Percentiles rank a stretch among this genome's conserved stretches.
phyloP scores from a whole-genome alignment of 1,140 invertebrate genomes.

The Drosophila busckii region DNA sequence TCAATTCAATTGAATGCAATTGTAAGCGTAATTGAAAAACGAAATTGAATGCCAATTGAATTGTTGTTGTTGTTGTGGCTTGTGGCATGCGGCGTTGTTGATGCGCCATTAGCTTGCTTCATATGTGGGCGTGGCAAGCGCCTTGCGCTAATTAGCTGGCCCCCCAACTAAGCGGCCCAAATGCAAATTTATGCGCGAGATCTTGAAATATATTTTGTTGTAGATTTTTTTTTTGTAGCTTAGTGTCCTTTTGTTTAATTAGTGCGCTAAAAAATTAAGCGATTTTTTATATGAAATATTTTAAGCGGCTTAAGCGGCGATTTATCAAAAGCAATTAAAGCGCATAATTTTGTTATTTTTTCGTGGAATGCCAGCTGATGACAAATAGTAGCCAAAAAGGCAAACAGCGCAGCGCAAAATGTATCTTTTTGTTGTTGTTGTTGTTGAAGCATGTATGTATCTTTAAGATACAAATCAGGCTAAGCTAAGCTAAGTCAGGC shows the following conservation, averaged over 20 bases:
- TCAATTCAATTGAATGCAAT: slow-evolving; percentile 54
- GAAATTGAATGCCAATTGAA: slow-evolving; percentile 66
- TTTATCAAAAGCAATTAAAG: slow-evolving; percentile 76
- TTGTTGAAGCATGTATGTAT: slow-evolving; percentile 74
- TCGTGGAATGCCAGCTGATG: slow-evolving; percentile 68
- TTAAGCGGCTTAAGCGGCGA: slow-evolving; percentile 75
- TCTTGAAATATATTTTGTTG: slow-evolving; percentile 51
- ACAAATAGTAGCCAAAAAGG: slow-evolving; percentile 76
- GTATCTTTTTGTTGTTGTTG: no score
- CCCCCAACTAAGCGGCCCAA: no score
- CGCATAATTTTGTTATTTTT: slow-evolving; percentile 27
- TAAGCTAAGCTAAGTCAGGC: slow-evolving; percentile 37
- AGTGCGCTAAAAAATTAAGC: slow-evolving; percentile 65
- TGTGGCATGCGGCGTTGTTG: slow-evolving; percentile 21
- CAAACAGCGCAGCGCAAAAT: slow-evolving; percentile 35
- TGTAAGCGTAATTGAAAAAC: slow-evolving; percentile 61
- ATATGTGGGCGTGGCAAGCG: no score
- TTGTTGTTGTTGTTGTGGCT: slow-evolving; percentile 41
- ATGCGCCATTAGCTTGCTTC: no score
- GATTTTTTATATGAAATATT: slow-evolving; percentile 1
- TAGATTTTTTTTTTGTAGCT: slow-evolving; percentile 30
- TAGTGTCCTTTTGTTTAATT: slow-evolving; percentile 74
- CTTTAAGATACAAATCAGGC: slow-evolving; percentile 65
- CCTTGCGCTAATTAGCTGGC: no score
- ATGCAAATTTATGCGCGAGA: slow-evolving; percentile 1